A percentile compares a stretch with the other conserved stretches of the same genome.
phyloP scores from a whole-genome alignment of 2,797 vertebrate species.

The Enteromius fasciolatus region DNA sequence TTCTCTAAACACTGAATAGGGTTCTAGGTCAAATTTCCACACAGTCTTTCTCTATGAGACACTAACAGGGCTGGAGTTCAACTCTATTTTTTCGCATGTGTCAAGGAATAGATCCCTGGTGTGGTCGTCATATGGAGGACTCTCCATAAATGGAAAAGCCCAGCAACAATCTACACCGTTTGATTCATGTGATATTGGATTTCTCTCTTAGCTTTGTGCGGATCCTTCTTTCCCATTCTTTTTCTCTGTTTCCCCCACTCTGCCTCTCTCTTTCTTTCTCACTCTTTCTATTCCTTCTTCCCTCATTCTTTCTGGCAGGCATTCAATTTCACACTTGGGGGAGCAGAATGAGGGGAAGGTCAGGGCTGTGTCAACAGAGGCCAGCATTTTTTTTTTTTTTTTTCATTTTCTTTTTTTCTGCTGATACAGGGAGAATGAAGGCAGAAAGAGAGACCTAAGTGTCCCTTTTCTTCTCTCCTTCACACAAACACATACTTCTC shows the following conservation, averaged over 20 bases:
- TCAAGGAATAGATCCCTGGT: constrained; percentile 13
- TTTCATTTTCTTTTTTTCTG: constrained; percentile 54
- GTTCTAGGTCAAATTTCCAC: constrained; percentile 10
- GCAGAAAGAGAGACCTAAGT: constrained; percentile 29
- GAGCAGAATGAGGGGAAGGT: constrained; percentile 69
- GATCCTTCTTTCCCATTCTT: constrained; percentile 27
- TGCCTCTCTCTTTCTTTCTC: constrained; percentile 45
- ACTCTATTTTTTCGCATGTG: neutral
- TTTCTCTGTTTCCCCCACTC: constrained; percentile 31
- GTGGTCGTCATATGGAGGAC: constrained; percentile 30
- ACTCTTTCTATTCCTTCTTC: constrained; percentile 50
- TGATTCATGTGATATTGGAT: constrained; percentile 68
- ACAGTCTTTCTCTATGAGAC: constrained; percentile 23
- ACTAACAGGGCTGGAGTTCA: neutral
- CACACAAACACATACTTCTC: constrained; percentile 29
- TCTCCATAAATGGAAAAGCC: constrained; percentile 61
- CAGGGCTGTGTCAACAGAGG: constrained; percentile 67
- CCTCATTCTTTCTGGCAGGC: constrained; percentile 59
- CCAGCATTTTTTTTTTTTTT: constrained; percentile 50
- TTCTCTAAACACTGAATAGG: neutral
- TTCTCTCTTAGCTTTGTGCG: constrained; percentile 59
- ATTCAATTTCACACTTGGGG: constrained; percentile 71
- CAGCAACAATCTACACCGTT: constrained; percentile 56
- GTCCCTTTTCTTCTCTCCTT: constrained; percentile 47
- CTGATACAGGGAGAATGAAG: constrained; percentile 58